phyloP scores from a whole-genome alignment of 2,797 vertebrate genomes.

The Momotus momota region DNA sequence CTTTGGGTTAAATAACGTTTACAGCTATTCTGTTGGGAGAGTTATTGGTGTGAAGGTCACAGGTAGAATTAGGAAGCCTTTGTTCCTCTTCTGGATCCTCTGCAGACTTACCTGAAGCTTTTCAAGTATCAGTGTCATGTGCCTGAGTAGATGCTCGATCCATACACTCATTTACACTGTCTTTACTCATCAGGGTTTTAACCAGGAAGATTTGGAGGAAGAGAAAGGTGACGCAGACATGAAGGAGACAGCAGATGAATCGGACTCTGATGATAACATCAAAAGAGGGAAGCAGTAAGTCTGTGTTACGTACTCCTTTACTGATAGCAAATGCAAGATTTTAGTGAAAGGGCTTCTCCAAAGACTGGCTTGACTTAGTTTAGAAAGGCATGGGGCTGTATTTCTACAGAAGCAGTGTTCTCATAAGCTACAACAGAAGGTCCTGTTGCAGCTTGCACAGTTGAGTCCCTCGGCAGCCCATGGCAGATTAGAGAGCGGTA shows the following conservation, averaged over 20 bases:
- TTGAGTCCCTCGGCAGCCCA: neutral
- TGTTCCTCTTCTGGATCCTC: neutral
- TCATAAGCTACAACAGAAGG: neutral
- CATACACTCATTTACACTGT: neutral
- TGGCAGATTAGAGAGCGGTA: neutral
- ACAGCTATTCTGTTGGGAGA: neutral
- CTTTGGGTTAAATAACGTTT: neutral
- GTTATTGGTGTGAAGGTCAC: neutral
- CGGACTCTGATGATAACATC: conserved; percentile 93
- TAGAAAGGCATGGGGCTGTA: neutral
- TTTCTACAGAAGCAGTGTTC: neutral
- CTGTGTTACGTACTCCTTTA: neutral
- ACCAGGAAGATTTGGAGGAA: conserved; percentile 95
- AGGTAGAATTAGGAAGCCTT: neutral
- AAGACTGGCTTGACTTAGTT: neutral
- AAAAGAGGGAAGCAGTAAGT: conserved; percentile 91
- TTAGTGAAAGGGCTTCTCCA: neutral
- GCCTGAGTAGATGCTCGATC: neutral
- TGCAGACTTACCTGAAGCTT: neutral
- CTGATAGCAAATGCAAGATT: neutral
- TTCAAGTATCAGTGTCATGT: neutral
- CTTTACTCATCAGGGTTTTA: conserved; percentile 88
- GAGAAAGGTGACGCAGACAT: conserved; percentile 80
- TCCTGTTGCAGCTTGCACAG: neutral
- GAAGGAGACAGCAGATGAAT: conserved; percentile 85